Evolutionary conservation across 2,113 vertebrate species (phyloP).

Genomic region (Ellobius talpinus): DNA sequence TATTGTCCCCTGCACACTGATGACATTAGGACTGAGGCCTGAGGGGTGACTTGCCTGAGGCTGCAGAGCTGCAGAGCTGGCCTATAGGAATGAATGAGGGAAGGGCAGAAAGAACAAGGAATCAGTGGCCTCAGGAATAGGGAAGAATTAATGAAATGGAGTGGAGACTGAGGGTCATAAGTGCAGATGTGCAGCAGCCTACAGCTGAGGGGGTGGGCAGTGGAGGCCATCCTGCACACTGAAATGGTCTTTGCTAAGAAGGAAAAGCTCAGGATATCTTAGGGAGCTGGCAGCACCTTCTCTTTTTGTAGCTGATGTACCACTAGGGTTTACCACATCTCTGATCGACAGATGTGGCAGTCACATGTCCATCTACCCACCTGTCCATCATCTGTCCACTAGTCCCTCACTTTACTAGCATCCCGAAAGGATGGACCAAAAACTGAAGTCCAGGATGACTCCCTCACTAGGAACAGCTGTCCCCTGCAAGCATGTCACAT

Average conservation of each 20-base stretch:
- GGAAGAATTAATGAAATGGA: neutral
- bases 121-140: neutral
- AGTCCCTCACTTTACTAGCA: neutral
- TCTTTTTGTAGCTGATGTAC: neutral
- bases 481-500: neutral
- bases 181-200: accelerated
- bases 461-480: neutral
- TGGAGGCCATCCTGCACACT: neutral
- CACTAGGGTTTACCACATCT: neutral
- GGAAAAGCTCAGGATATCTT: neutral
- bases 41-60: accelerated
- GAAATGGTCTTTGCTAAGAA: neutral
- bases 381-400: neutral
- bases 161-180: neutral
- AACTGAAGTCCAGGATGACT: neutral
- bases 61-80: neutral
- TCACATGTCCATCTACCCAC: neutral
- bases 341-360: neutral
- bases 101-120: neutral
- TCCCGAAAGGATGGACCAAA: neutral
- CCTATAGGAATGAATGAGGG: neutral
- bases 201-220: neutral
- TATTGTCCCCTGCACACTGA: neutral
- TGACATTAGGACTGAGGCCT: neutral
- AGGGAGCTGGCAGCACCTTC: neutral